These are phyloP conservation scores for Gadopsis bispinosus DNA, from an alignment of 2,797 vertebrate species.

Conservation along the genomic window DNA sequence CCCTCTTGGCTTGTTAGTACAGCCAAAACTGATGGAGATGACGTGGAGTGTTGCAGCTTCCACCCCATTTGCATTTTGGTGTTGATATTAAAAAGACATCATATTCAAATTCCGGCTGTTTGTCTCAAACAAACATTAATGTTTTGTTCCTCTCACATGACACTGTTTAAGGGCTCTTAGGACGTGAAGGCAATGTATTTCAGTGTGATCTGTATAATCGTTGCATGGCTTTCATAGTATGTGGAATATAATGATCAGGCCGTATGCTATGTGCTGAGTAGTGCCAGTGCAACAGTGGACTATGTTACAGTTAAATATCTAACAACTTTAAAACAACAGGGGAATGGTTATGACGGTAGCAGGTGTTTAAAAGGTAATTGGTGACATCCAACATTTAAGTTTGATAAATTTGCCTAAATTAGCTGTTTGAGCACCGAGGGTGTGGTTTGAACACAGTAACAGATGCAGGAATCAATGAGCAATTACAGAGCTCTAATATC, in stretches of 20 bases:
- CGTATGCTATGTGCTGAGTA: background rate
- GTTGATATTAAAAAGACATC: background rate
- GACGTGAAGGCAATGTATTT: background rate
- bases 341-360: background rate
- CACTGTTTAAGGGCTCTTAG: background rate
- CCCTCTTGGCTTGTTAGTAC: background rate
- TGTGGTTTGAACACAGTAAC: background rate
- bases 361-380: background rate
- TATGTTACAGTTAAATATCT: background rate
- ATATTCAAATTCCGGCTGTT: constrained; percentile 30
- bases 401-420: background rate
- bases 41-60: background rate
- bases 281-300: background rate
- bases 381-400: no score
- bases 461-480: background rate
- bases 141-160: background rate
- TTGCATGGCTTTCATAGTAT: background rate
- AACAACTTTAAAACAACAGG: background rate
- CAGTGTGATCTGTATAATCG: background rate
- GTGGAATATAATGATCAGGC: background rate
- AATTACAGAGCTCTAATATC: background rate
- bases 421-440: background rate
- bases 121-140: background rate
- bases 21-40: background rate
- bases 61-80: constrained; percentile 16